A percentile compares a stretch with the other conserved stretches of the same genome.
These are phyloP conservation scores for Leptodactylus fallax DNA, from an alignment of 2,797 vertebrate genomes.

Conservation along the genomic window DNA sequence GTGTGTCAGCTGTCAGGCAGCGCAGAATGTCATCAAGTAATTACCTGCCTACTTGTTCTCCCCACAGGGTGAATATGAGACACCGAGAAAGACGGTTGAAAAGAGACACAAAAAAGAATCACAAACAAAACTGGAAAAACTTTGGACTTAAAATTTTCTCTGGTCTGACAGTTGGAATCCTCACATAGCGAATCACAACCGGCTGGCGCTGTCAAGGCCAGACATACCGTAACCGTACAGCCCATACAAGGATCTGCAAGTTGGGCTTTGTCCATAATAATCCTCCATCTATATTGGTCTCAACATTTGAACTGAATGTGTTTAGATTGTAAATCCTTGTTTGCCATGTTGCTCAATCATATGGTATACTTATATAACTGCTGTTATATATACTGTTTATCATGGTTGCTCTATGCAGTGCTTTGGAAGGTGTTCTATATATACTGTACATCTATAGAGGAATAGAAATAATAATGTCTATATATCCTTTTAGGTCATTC, in stretches of 20 bases:
- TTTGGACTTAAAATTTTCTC: constrained; percentile 34
- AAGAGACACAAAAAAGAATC: constrained; percentile 31
- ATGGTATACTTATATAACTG: background rate
- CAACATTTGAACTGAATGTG: background rate
- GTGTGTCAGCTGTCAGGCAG: constrained; percentile 75
- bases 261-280: background rate
- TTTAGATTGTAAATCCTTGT: background rate
- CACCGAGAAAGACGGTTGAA: constrained; percentile 51
- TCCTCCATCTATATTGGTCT: background rate
- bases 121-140: constrained; percentile 41
- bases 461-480: background rate
- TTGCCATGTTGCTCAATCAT: background rate
- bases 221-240: background rate
- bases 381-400: no score
- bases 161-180: constrained; percentile 9
- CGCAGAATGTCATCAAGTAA: constrained; percentile 57
- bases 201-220: background rate
- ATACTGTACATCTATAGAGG: background rate
- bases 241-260: background rate
- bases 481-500: background rate
- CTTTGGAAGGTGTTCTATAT: no score
- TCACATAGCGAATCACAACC: constrained; percentile 5
- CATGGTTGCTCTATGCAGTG: background rate
- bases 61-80: constrained; percentile 65
- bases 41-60: constrained; percentile 65